Evolutionary conservation across 2,888 invertebrate species (phyloP).

Genomic region (Callosobruchus maculatus): DNA sequence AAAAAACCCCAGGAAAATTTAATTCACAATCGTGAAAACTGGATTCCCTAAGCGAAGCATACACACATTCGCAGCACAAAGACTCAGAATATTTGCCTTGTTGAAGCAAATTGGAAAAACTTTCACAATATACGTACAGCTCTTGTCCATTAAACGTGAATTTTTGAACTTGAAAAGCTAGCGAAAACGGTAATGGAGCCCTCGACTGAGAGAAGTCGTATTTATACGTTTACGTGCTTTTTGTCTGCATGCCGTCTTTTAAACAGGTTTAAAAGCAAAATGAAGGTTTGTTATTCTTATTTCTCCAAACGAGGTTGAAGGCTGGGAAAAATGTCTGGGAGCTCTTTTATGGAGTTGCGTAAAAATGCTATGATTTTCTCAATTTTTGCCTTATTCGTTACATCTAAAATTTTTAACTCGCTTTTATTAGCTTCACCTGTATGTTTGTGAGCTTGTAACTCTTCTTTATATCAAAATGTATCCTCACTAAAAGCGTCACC

Average conservation of each 20-base stretch:
- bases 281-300: not conserved
- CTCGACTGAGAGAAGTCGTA: not conserved
- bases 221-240: not conserved
- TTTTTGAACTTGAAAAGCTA: not conserved
- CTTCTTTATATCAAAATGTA: too few species aligned
- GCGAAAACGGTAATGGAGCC: not conserved
- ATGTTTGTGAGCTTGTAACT: too few species aligned
- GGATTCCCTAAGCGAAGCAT: not conserved
- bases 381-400: too few species aligned
- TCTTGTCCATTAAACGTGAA: not conserved
- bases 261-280: not conserved
- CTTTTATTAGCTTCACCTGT: too few species aligned
- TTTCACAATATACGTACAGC: not conserved
- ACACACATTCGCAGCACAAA: too few species aligned
- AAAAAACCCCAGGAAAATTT: too few species aligned
- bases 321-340: not conserved
- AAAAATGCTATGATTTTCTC: too few species aligned
- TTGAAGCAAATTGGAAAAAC: not conserved
- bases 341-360: not conserved
- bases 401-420: too few species aligned
- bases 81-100: not conserved
- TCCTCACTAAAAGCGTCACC: too few species aligned
- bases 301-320: not conserved
- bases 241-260: not conserved
- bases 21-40: not conserved